Evolutionary conservation across 2,797 vertebrate species (phyloP).

Genomic region (Clarias pachynema): DNA sequence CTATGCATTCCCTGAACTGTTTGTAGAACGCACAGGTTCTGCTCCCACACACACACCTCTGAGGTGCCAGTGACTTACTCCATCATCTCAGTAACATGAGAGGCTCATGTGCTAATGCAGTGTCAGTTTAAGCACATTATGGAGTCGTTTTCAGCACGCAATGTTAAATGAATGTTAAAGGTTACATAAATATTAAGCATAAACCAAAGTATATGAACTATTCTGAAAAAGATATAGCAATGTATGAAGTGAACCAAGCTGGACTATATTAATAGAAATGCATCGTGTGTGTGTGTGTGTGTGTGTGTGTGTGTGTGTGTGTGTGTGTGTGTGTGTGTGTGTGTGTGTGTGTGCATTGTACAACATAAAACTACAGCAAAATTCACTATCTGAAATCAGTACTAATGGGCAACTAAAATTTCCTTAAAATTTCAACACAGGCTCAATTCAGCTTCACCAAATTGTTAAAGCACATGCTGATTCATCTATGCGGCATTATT

Average conservation of each 20-base stretch:
- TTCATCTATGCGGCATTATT: slow-evolving; percentile 36
- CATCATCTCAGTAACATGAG: slow-evolving; percentile 26
- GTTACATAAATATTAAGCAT: not conserved
- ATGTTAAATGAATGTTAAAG: not conserved
- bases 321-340: not conserved
- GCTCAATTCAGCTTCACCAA: not conserved
- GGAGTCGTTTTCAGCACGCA: not conserved
- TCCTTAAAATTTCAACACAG: not conserved
- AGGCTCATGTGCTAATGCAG: not conserved
- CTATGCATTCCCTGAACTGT: slow-evolving; percentile 27
- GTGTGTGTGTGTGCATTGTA: not conserved
- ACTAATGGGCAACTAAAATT: not conserved
- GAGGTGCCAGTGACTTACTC: slow-evolving; percentile 21
- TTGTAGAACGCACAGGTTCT: slow-evolving; percentile 29
- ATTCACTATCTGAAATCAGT: not conserved
- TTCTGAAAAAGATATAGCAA: not conserved
- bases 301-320: not conserved
- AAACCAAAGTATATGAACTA: not conserved
- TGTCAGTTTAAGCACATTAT: slow-evolving; percentile 15
- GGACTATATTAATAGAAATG: not conserved
- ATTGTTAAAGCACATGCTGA: slow-evolving; percentile 7
- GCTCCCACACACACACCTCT: slow-evolving; percentile 18
- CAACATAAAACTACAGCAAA: not conserved
- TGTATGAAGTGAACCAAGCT: not conserved
- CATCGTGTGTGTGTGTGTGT: not conserved